phyloP scores from a whole-genome alignment of 2,888 invertebrate genomes.

The Mechanitis mazaeus region DNA sequence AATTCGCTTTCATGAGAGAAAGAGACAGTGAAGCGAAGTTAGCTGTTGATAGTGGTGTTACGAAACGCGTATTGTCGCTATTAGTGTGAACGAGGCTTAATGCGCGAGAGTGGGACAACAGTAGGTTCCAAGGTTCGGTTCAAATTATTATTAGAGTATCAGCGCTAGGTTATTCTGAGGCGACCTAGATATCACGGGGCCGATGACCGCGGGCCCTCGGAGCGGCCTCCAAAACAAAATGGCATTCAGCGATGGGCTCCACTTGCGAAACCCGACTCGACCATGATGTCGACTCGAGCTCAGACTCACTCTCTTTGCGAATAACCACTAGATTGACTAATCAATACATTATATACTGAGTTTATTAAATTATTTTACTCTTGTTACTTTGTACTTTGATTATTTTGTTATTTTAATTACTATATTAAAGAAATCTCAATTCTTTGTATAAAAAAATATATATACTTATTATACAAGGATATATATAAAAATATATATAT shows the following conservation, averaged over 20 bases:
- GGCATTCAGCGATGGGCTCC: slow-evolving; percentile 74
- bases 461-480: too few species aligned
- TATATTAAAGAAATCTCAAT: neutral
- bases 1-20: slow-evolving; percentile 45
- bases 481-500: too few species aligned
- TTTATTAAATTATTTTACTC: neutral
- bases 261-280: slow-evolving; percentile 71
- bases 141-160: slow-evolving; percentile 75
- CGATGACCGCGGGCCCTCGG: slow-evolving; percentile 75
- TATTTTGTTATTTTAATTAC: too few species aligned
- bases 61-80: slow-evolving; percentile 58
- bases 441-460: too few species aligned
- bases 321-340: slow-evolving; percentile 51
- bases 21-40: slow-evolving; percentile 57
- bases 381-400: too few species aligned
- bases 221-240: slow-evolving; percentile 75
- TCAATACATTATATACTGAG: slow-evolving; percentile 1
- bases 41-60: slow-evolving; percentile 50
- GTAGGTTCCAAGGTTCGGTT: slow-evolving; percentile 61
- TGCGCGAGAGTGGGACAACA: slow-evolving; percentile 63
- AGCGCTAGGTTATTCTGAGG: slow-evolving; percentile 76
- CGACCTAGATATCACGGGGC: slow-evolving; percentile 75
- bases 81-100: slow-evolving; percentile 45
- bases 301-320: slow-evolving; percentile 51
- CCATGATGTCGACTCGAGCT: slow-evolving; percentile 52